Base-by-base conservation (phyloP, 2,797 vertebrate genomes). In the Cirrhinus molitorella region DNA sequence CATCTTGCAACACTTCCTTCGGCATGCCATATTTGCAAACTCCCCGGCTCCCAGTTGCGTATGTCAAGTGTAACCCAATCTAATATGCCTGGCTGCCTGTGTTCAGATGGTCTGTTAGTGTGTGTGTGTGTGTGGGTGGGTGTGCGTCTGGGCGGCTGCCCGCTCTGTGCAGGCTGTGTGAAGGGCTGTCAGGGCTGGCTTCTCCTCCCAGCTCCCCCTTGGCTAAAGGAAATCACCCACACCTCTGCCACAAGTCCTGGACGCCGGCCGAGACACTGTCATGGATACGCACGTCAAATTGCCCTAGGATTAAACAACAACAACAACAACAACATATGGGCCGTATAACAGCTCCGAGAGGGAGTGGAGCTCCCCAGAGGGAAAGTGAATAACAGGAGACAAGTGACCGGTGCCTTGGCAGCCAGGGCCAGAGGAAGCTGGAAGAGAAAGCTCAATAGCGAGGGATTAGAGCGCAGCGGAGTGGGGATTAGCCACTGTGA, bases 311-410 rank as follows among this genome's bases (percentile, higher is more conserved):
- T 91, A 90, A 91, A 93, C 70, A 74, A 93, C 91, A 92, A 94
- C 93, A 93, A 94, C 89, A 93, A 92, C 93, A 93, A 93, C 92
- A 94, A 88, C 94, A 95, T 95, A 94, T 94, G 94, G 92, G 90
- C 89, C 89, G 83, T 85, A 91, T 90, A 94, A 91, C 92, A 93
- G 90, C 93, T 92, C 91, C 92, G 91, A 91, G 87, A 91, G 90
- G 91, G 90, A 89, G 91, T 88, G 77, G 23, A 92, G 92, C 91
- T 91, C 90, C 86, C 47, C 76, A 83, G 83, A 85, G 88, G 70
- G 87, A 81, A 80, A 68, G 82, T 71, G 83, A 85, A 87, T 85
- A 87, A 86, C 75, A 85, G 83, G 88, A 77, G 85, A 88, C 84
- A 85, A 85, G 85, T 85, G 87, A 85, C 85, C 83, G 67, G 83